Evolutionary conservation across 2,888 invertebrate genomes (phyloP).

Genomic region (Perithous albicinctus): DNA sequence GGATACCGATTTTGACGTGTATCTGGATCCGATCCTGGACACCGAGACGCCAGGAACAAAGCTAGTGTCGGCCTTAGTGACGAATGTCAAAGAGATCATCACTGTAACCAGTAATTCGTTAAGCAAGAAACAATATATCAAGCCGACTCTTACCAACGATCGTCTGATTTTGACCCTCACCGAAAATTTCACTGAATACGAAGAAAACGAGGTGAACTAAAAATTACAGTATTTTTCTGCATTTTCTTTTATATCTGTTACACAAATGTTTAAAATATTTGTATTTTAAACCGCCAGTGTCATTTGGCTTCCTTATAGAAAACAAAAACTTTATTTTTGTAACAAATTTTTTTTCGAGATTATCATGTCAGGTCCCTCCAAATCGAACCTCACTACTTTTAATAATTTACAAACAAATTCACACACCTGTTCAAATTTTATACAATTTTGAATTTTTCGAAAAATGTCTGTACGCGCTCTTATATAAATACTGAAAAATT

Average conservation of each 20-base stretch:
- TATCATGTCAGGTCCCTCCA: too few species aligned
- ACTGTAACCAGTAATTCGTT: not conserved
- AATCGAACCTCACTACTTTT: too few species aligned
- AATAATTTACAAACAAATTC: too few species aligned
- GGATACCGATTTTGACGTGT: not conserved
- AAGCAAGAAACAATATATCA: slow-evolving; percentile 28
- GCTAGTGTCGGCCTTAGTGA: not conserved
- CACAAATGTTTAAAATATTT: not conserved
- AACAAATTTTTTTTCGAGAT: too few species aligned
- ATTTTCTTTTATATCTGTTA: not conserved
- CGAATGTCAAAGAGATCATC: slow-evolving; percentile 27
- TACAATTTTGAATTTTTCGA: too few species aligned
- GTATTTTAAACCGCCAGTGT: too few species aligned
- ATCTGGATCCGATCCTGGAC: slow-evolving; percentile 49
- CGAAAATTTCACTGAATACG: slow-evolving; percentile 67
- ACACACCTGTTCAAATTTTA: too few species aligned
- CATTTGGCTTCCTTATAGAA: too few species aligned
- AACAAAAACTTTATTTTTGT: too few species aligned
- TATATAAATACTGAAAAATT: too few species aligned
- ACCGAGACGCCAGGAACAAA: slow-evolving; percentile 37
- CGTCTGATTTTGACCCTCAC: slow-evolving; percentile 57
- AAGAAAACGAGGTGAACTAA: slow-evolving; percentile 67
- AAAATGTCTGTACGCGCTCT: too few species aligned
- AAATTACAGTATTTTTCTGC: not conserved
- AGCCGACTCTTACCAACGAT: slow-evolving; percentile 7